Conservation (phyloP, 2,888 invertebrate genomes). For the Dasysyrphus tricinctus region DNA sequence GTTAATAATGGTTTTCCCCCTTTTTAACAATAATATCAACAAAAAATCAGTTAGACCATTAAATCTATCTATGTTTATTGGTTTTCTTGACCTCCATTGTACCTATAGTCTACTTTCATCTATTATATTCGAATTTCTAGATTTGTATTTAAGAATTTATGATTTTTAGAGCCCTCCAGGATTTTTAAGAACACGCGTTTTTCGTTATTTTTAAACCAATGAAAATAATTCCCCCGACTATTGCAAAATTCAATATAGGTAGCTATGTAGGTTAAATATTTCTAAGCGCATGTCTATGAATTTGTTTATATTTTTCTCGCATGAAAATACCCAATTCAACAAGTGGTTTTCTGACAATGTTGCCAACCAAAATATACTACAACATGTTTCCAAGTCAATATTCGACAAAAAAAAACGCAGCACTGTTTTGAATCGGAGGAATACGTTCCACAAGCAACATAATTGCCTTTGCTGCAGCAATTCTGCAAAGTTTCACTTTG, state of each 20-base stretch:
- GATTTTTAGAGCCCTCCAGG: no score
- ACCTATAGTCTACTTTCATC: no score
- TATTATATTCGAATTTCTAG: no score
- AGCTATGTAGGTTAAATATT: neutral
- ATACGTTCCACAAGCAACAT: slow-evolving; percentile 64
- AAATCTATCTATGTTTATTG: no score
- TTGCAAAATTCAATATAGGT: neutral
- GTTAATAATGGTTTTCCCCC: no score
- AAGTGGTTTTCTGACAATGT: slow-evolving; percentile 34
- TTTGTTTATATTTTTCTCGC: slow-evolving; percentile 26
- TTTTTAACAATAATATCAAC: no score
- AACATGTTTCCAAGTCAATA: neutral
- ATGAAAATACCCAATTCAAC: slow-evolving; percentile 33
- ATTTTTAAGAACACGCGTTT: no score
- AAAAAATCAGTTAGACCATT: no score
- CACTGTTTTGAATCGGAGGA: neutral
- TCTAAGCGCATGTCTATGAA: slow-evolving; percentile 23
- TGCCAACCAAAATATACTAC: neutral
- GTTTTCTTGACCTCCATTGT: no score
- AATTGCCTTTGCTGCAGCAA: slow-evolving; percentile 25
- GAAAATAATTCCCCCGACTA: neutral
- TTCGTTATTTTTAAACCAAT: no score
- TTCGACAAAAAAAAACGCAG: neutral
- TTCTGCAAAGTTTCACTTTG: slow-evolving; percentile 50
- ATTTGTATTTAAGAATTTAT: no score